A percentile compares a stretch with the other conserved stretches of the same genome.
These are phyloP conservation scores for Vulpes lagopus DNA, from an alignment of 2,113 vertebrate genomes.

Conservation along the genomic window DNA sequence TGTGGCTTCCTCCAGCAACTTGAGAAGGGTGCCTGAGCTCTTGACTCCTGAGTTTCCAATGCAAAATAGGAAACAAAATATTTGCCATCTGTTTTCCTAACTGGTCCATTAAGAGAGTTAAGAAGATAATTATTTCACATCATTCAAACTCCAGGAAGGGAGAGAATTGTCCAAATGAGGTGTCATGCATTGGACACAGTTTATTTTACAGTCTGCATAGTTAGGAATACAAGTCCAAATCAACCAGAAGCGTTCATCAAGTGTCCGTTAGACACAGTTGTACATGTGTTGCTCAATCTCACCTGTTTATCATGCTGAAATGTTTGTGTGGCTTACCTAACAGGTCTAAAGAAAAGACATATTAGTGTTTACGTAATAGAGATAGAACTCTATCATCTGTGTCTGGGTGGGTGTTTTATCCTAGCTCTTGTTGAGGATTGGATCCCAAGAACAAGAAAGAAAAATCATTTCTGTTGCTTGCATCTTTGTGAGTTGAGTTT, in stretches of 20 bases:
- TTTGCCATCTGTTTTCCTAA: neutral
- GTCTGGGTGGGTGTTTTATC: neutral
- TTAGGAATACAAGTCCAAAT: neutral
- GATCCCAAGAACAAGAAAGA: slow-evolving; percentile 23
- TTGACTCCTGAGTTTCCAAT: neutral
- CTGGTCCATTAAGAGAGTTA: neutral
- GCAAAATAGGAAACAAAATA: slow-evolving; percentile 30
- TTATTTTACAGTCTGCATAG: slow-evolving; percentile 8
- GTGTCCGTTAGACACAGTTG: neutral
- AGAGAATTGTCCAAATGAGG: neutral
- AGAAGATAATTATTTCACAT: neutral
- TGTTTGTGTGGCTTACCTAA: neutral
- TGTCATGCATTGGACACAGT: neutral
- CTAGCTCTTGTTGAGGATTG: neutral
- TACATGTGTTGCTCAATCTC: neutral
- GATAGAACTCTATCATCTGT: neutral
- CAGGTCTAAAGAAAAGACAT: neutral
- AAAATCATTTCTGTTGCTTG: neutral
- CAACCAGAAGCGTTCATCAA: neutral
- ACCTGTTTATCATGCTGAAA: neutral
- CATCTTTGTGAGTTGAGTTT: neutral
- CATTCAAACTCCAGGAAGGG: neutral
- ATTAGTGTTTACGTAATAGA: neutral
- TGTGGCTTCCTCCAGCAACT: neutral
- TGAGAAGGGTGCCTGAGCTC: neutral